Conservation (phyloP, 2,888 invertebrate species). For the Callyntrura sp. region DNA sequence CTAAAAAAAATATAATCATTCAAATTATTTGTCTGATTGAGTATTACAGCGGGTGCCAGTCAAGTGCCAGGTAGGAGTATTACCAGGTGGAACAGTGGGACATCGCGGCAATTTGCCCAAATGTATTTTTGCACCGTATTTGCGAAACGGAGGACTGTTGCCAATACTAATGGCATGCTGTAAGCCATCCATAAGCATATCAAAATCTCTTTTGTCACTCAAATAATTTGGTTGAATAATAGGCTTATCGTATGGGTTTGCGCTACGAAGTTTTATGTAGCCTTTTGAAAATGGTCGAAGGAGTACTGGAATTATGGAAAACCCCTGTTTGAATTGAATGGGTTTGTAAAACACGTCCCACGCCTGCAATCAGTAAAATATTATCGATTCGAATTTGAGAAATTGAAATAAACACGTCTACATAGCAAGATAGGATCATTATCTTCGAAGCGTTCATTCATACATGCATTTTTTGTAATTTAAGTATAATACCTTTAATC, state of each 20-base stretch:
- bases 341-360: slow-evolving; percentile 81
- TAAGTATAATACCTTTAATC: neutral
- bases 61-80: too few relatives aligned
- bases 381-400: too few relatives aligned
- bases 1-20: too few relatives aligned
- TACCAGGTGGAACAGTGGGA: slow-evolving; percentile 87
- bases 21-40: too few relatives aligned
- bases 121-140: slow-evolving; percentile 66
- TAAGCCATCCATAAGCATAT: slow-evolving; percentile 71
- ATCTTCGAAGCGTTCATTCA: too few relatives aligned
- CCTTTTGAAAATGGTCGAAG: slow-evolving; percentile 76
- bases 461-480: neutral
- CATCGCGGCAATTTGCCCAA: slow-evolving; percentile 88
- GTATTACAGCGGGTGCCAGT: too few relatives aligned
- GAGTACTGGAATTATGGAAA: slow-evolving; percentile 79
- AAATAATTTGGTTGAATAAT: slow-evolving; percentile 81
- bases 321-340: slow-evolving; percentile 76
- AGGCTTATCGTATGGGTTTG: slow-evolving; percentile 76
- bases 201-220: slow-evolving; percentile 64
- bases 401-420: neutral
- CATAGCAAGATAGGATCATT: too few relatives aligned
- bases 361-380: too few relatives aligned
- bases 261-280: slow-evolving; percentile 69
- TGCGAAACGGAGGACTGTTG: slow-evolving; percentile 73
- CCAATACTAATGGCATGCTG: slow-evolving; percentile 76